phyloP scores from a whole-genome alignment of 2,113 vertebrate genomes.

The Orthonyx spaldingii region DNA sequence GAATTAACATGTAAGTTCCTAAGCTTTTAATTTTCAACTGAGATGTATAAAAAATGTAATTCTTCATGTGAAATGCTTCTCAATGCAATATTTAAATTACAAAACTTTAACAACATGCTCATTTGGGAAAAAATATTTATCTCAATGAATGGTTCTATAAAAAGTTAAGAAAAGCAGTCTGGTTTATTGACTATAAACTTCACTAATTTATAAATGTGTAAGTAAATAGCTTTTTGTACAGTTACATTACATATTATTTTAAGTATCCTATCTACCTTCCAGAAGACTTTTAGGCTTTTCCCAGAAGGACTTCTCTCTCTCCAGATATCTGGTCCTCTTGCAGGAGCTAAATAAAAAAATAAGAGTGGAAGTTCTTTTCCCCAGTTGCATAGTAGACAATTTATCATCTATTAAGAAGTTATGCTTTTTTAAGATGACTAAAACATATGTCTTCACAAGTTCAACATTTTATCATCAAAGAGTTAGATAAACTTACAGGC shows the following conservation, averaged over 20 bases:
- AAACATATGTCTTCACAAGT: neutral
- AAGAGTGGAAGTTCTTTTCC: neutral
- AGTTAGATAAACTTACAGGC: constrained; percentile 63
- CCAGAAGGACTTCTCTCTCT: constrained; percentile 71
- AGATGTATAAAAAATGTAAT: neutral
- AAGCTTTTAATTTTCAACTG: neutral
- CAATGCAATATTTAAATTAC: neutral
- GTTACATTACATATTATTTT: neutral
- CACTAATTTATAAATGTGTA: neutral
- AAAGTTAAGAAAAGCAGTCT: neutral
- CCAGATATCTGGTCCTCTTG: constrained; percentile 74
- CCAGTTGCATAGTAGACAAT: neutral
- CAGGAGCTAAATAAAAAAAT: constrained; percentile 59
- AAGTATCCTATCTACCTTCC: constrained; percentile 69
- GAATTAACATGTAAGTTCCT: neutral
- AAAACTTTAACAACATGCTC: neutral
- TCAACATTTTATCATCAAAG: neutral
- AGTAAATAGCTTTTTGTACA: neutral
- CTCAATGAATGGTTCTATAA: neutral
- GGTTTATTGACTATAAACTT: neutral
- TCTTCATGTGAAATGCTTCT: neutral
- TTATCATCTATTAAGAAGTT: neutral
- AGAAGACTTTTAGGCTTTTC: constrained; percentile 71
- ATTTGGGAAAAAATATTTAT: neutral
- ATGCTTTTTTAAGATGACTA: neutral